These are phyloP conservation scores for Spicauda simplicius DNA, from an alignment of 2,888 invertebrate genomes.

Conservation along the genomic window DNA sequence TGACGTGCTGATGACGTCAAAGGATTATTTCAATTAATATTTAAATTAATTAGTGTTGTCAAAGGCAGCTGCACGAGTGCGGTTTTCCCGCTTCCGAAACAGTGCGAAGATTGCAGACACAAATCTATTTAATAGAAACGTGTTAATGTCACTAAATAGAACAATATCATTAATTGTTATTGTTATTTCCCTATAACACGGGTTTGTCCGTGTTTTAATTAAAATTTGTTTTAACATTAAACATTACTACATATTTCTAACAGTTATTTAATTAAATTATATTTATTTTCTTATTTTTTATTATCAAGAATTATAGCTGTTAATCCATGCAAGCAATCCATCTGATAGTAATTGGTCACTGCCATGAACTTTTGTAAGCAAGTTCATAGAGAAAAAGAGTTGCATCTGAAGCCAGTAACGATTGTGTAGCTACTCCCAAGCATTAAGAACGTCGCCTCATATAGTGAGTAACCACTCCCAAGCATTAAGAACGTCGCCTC, in stretches of 20 bases:
- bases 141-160: not conserved
- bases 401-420: too few species aligned
- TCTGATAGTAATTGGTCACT: too few species aligned
- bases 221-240: not conserved
- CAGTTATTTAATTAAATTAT: not conserved
- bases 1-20: too few species aligned
- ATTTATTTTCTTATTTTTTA: not conserved
- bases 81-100: constrained; percentile 2
- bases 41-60: not conserved
- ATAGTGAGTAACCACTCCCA: too few species aligned
- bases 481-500: too few species aligned
- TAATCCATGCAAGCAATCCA: too few species aligned
- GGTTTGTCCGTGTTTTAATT: not conserved
- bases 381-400: too few species aligned
- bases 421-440: too few species aligned
- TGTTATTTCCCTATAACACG: not conserved
- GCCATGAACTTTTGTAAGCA: too few species aligned
- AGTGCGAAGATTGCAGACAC: not conserved
- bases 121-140: not conserved
- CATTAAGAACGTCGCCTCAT: too few species aligned
- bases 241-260: not conserved
- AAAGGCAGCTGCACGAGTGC: not conserved
- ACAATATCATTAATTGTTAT: not conserved
- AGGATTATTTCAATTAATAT: too few species aligned
- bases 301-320: too few species aligned